Conservation (phyloP, 1,140 invertebrate genomes). For the Drosophila pachea region DNA sequence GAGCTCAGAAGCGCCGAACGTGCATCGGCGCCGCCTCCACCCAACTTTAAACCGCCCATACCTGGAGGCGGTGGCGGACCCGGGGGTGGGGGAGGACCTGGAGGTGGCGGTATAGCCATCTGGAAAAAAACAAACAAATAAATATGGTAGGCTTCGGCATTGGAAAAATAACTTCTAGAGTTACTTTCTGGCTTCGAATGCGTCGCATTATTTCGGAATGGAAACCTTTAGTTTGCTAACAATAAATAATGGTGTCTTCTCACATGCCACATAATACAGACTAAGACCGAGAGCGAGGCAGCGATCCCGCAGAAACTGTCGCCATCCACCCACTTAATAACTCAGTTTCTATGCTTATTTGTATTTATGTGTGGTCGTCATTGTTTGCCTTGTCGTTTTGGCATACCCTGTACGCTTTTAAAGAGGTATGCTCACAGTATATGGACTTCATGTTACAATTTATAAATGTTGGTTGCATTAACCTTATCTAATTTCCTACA, state of each 20-base stretch:
- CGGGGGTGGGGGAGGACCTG: constrained; percentile 83
- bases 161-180: constrained; percentile 25
- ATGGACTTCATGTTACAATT: no score
- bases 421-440: no score
- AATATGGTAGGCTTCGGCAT: constrained; percentile 54
- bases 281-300: constrained; percentile 22
- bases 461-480: no score
- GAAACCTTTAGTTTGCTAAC: no score
- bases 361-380: constrained; percentile 23
- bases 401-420: no score
- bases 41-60: constrained; percentile 77
- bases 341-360: constrained; percentile 63
- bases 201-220: constrained; percentile 32
- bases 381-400: constrained; percentile 4
- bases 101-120: constrained; percentile 82
- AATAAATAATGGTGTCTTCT: no score
- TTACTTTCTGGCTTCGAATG: constrained; percentile 47
- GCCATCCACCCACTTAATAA: constrained; percentile 63
- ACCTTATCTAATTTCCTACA: no score
- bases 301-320: constrained; percentile 42
- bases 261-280: constrained; percentile 23
- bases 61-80: constrained; percentile 82
- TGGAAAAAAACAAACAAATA: constrained; percentile 19
- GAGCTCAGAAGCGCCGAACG: constrained; percentile 87
- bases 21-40: constrained; percentile 80